Evolutionary conservation across 2,113 vertebrate species (phyloP).

Genomic region (Arenaria interpres): DNA sequence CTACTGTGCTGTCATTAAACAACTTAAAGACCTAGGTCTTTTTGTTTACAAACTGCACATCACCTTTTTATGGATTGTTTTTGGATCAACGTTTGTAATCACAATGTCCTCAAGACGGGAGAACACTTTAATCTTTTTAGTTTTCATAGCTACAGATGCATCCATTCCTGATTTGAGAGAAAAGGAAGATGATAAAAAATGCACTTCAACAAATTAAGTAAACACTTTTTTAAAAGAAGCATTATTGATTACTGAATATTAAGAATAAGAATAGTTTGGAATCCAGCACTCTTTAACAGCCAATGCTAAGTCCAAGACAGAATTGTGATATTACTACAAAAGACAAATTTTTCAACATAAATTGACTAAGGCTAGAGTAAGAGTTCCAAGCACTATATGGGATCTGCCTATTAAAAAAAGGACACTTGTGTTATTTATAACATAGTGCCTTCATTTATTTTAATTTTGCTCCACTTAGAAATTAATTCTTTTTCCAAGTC

Average conservation of each 20-base stretch:
- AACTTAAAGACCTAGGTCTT: not conserved
- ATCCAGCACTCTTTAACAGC: not conserved
- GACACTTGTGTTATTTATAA: not conserved
- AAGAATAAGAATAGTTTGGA: not conserved
- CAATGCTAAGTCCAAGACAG: not conserved
- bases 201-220: not conserved
- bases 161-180: conserved; percentile 81
- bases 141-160: conserved; percentile 79
- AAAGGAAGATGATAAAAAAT: not conserved
- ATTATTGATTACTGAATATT: not conserved
- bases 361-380: not conserved
- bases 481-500: not conserved
- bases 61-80: conserved; percentile 90
- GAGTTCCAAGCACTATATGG: not conserved
- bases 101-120: conserved; percentile 87
- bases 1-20: not conserved
- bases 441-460: not conserved
- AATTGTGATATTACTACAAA: not conserved
- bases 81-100: conserved; percentile 84
- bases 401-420: not conserved
- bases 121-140: conserved; percentile 82
- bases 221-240: not conserved
- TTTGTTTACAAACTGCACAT: not conserved
- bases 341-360: not conserved
- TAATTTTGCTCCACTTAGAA: not conserved